These are phyloP conservation scores for Philereme vetulata DNA, from an alignment of 2,888 invertebrate species.

Conservation along the genomic window DNA sequence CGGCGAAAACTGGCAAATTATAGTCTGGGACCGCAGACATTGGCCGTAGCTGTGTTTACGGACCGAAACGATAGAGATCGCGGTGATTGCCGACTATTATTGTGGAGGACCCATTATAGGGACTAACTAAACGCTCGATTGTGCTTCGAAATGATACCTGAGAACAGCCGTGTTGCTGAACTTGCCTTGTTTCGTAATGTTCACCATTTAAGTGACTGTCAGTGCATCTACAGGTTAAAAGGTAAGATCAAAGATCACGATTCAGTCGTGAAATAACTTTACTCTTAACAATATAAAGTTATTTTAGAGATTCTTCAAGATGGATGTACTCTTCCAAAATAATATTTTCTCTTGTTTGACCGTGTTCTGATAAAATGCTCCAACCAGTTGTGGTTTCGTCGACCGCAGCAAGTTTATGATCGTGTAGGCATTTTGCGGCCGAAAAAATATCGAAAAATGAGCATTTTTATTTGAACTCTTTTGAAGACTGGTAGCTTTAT, in stretches of 20 bases:
- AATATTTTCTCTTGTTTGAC: conserved; percentile 14
- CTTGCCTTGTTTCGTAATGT: conserved; percentile 27
- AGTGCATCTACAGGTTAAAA: conserved; percentile 7
- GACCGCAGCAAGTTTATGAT: conserved; percentile 42
- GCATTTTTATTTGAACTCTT: conserved; percentile 28
- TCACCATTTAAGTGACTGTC: conserved; percentile 29
- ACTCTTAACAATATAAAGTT: too few species aligned
- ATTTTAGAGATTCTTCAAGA: neutral
- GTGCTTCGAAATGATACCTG: conserved; percentile 36
- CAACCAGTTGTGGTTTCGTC: conserved; percentile 17
- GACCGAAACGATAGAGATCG: conserved; percentile 62
- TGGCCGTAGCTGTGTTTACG: conserved; percentile 56
- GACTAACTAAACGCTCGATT: conserved; percentile 51
- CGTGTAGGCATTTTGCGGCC: conserved; percentile 43
- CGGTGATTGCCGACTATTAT: conserved; percentile 64
- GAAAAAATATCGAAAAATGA: conserved; percentile 34
- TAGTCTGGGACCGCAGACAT: conserved; percentile 67
- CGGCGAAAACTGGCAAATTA: conserved; percentile 79
- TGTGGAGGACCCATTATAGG: conserved; percentile 62
- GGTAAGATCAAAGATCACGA: neutral
- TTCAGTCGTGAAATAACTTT: too few species aligned
- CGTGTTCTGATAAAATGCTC: conserved; percentile 26
- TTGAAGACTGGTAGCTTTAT: conserved; percentile 39
- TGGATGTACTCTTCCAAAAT: neutral
- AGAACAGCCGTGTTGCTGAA: conserved; percentile 22